Conservation (phyloP, 2,113 vertebrate species). For the Prolemur simus region DNA sequence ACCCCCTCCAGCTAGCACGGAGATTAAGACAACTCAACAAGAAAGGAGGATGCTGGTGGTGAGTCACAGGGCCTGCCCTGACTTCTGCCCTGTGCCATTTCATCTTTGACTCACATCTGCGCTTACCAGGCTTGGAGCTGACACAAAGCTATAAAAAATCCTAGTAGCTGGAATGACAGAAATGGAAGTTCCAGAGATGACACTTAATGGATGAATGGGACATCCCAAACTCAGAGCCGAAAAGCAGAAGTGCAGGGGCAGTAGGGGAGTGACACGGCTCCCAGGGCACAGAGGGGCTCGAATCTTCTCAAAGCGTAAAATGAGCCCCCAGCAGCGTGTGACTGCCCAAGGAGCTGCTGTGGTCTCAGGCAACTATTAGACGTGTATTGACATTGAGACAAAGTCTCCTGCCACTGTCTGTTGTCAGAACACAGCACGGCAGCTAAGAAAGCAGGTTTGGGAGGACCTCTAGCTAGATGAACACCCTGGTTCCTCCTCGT, state of each 20-base stretch:
- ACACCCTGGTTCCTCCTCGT: not conserved
- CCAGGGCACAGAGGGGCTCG: fast-evolving
- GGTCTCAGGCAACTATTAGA: fast-evolving
- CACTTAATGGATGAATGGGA: not conserved
- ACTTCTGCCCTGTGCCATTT: not conserved
- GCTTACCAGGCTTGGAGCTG: not conserved
- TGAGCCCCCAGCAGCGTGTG: not conserved
- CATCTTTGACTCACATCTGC: not conserved
- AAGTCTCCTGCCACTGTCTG: not conserved
- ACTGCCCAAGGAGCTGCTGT: not conserved
- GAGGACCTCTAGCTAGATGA: not conserved
- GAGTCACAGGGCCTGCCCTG: not conserved
- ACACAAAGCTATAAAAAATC: not conserved
- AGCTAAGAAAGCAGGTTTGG: not conserved
- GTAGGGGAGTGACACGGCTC: not conserved
- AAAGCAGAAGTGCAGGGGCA: not conserved
- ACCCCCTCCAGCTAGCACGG: not conserved
- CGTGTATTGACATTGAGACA: not conserved
- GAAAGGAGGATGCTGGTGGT: not conserved
- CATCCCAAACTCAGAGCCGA: not conserved
- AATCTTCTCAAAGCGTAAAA: not conserved
- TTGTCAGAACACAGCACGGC: not conserved
- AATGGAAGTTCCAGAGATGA: not conserved
- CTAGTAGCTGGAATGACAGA: not conserved
- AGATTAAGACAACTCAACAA: not conserved